A percentile compares a stretch with the other conserved stretches of the same genome.
Evolutionary conservation across 2,113 vertebrate genomes (phyloP).

Genomic region (Tragelaphus buxtoni): DNA sequence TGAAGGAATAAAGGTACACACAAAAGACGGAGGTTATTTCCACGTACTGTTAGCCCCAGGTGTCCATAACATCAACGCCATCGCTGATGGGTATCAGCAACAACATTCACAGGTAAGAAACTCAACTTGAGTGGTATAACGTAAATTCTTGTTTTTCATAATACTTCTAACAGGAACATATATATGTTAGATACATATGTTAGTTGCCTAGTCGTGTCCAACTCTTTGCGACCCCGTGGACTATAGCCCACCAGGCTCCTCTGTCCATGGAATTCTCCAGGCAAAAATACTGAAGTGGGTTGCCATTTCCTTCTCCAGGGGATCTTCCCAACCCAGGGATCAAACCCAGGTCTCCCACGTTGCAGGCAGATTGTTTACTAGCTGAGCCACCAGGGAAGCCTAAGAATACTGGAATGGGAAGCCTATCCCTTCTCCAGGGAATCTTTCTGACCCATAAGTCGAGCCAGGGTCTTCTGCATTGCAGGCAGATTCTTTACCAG

Average conservation of each 20-base stretch:
- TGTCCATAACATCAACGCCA: constrained; percentile 89
- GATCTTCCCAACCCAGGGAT: neutral
- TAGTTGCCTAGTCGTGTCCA: neutral
- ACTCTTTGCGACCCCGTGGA: neutral
- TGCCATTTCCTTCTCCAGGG: neutral
- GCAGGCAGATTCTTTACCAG: neutral
- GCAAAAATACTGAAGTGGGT: neutral
- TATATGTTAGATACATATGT: neutral
- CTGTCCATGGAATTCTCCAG: neutral
- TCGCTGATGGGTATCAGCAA: constrained; percentile 93
- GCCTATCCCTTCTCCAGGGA: neutral
- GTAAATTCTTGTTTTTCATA: neutral
- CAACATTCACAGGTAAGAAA: constrained; percentile 87
- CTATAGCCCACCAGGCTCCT: neutral
- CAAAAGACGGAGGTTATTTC: constrained; percentile 91
- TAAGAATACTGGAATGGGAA: neutral
- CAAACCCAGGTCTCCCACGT: neutral
- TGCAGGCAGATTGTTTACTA: neutral
- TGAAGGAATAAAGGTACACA: constrained; percentile 86
- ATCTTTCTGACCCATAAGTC: neutral
- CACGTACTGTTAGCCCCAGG: constrained; percentile 92
- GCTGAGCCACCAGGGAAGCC: neutral
- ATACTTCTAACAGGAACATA: neutral
- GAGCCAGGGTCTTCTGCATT: neutral
- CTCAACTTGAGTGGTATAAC: neutral